Percentiles rank a stretch among this genome's conserved stretches.
Evolutionary conservation across 2,797 vertebrate genomes (phyloP).

Genomic region (Thripadectes ignobilis): DNA sequence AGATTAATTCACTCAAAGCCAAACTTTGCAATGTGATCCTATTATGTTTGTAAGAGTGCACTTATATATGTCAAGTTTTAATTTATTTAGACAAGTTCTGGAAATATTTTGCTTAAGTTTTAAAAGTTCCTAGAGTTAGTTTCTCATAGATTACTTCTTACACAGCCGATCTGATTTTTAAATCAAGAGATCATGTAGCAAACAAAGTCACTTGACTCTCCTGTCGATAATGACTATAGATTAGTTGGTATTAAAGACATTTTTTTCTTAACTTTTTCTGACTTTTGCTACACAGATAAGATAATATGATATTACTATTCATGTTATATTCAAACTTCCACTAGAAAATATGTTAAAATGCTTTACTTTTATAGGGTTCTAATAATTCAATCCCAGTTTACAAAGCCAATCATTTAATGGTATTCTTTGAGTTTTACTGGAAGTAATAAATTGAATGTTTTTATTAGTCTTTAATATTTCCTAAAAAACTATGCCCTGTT

Average conservation of each 20-base stretch:
- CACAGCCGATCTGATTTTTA: background rate
- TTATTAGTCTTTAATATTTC: background rate
- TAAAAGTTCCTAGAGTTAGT: background rate
- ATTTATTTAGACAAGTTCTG: background rate
- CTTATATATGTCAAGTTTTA: background rate
- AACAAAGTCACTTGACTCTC: background rate
- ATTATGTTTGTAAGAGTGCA: background rate
- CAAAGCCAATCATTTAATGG: background rate
- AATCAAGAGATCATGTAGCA: background rate
- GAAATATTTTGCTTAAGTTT: background rate
- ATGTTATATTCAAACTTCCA: background rate
- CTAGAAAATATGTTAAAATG: background rate
- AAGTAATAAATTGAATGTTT: background rate
- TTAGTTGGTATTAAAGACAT: background rate
- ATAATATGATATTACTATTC: background rate
- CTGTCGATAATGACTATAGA: background rate
- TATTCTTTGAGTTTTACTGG: background rate
- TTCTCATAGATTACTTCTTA: background rate
- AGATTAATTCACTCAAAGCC: background rate
- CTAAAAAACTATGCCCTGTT: background rate
- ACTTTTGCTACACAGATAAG: background rate
- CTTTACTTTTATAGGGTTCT: background rate
- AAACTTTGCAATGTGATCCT: background rate
- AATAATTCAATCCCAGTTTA: background rate
- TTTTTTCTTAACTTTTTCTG: background rate